phyloP scores from a whole-genome alignment of 2,113 vertebrate species.

The Tringa solitaria region DNA sequence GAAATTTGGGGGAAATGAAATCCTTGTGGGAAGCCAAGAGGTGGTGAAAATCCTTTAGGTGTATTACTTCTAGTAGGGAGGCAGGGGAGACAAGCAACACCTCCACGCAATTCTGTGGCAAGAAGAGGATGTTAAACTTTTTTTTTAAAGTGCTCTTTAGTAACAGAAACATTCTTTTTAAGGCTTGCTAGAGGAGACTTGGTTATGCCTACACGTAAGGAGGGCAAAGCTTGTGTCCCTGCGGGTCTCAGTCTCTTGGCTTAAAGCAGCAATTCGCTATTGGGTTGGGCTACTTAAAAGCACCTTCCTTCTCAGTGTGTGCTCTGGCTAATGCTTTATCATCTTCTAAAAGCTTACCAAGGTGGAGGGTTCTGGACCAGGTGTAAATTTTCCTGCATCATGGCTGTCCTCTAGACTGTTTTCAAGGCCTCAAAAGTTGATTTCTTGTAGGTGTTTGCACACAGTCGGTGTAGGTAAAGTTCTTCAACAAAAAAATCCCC shows the following conservation, averaged over 20 bases:
- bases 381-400: neutral
- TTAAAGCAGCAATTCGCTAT: neutral
- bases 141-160: neutral
- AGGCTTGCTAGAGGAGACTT: neutral
- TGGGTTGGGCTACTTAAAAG: neutral
- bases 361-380: neutral
- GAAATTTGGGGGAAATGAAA: neutral
- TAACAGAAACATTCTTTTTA: neutral
- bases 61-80: neutral
- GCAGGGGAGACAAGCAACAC: accelerated
- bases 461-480: neutral
- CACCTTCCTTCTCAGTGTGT: neutral
- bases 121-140: neutral
- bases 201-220: accelerated
- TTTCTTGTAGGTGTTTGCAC: neutral
- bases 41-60: neutral
- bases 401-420: neutral
- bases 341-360: neutral
- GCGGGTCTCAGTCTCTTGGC: neutral
- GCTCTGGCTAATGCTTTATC: neutral
- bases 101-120: accelerated
- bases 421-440: neutral
- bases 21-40: neutral
- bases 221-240: neutral
- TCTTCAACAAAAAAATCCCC: neutral